Evolutionary conservation across 1,140 invertebrate genomes (phyloP), one percentile per base, ranked within the genome.

Genomic region (Drosophila arizonae): DNA sequence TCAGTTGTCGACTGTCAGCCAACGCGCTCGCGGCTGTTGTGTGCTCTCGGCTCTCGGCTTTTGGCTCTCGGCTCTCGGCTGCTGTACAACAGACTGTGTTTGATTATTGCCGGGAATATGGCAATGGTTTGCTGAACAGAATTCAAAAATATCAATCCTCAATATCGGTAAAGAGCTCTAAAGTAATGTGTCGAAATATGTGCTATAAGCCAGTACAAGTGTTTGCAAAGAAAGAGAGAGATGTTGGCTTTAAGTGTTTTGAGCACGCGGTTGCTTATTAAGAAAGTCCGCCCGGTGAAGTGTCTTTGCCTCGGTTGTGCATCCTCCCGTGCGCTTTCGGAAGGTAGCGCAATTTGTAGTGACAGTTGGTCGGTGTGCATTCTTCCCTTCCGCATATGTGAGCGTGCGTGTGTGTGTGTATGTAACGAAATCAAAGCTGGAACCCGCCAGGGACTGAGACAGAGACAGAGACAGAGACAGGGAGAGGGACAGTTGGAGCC

Each of bases 1-100:
- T 68, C 70, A 72, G 70, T 72, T 58, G 71, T 28, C 65, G 58
- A 69, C 65, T 57, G 66, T 63, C 66, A 50, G 58, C 46, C 58
- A 45, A 39, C 46, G 58, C 66, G 72, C 52, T 62, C 66, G 72
- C 50, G 39, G 51, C 45, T 51, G 26, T 74, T 62, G 15, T 45
- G 48, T 46, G 26, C 28, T 48, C 56, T 33, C 4, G 13, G 55
- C 6, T 33, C 33, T 58, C 56, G 4, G 46, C 45, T 21, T 33
- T 21, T 24, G 41, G 4, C 46, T 21, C 21, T 21, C 28, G 36
- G 41, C 28, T 48, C 55, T 33, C 4, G 8, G 54, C 45, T 17
- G 15, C 41, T 21, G 24, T n/a, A 6, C 5, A 10, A 33, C 33
- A 33, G 51, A 28, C 48, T 17, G 21, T 3, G 21, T 24, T 24